Base-by-base conservation (phyloP, 2,888 invertebrate genomes). In the Bimastos eiseni region DNA sequence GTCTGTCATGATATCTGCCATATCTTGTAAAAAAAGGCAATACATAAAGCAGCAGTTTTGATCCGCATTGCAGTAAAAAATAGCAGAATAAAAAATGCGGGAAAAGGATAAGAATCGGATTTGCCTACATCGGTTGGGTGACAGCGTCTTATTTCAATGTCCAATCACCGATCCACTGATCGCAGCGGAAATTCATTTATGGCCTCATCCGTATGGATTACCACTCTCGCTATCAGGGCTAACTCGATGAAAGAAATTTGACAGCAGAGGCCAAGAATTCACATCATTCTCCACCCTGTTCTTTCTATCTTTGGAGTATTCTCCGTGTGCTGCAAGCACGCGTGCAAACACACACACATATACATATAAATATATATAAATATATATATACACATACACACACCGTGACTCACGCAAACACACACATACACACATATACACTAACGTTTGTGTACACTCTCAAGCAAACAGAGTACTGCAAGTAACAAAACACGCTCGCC, bases 151-250 rank as follows among this genome's bases (percentile, higher is more conserved):
- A 84, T 36, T 86, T 86, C 86, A 86, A 36, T 33, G n/a, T 86
- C 36, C 86, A 86, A 86, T 86, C 86, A 86, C 37, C 17, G 21
- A 36, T 19, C 36, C n/a, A 17, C 24, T 34, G 86, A 70, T n/a
- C n/a, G 70, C 70, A 70, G n/a, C 17, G 86, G 86, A 86, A 86
- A 86, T 86, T 86, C 86, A 86, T 86, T 86, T 86, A 86, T 21
- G 19, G 24, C 36, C 21, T 86, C 33, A 37, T 86, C n/a, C 37
- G 30, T 36, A 36, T 34, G 34, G 34, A 33, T 37, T 86, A 21
- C 84, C 84, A 84, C 84, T 3, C 84, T 13, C 34, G 11, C 84
- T 15, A 34, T 84, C 33, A 84, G 84, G 15, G 37, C 34, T 36
- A 24, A 86, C 86, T 33, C 30, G 86, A 86, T 86, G 84, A 86